Percentiles rank a stretch among this genome's conserved stretches.
phyloP scores from a whole-genome alignment of 2,797 vertebrate species.

The Champsocephalus gunnari region DNA sequence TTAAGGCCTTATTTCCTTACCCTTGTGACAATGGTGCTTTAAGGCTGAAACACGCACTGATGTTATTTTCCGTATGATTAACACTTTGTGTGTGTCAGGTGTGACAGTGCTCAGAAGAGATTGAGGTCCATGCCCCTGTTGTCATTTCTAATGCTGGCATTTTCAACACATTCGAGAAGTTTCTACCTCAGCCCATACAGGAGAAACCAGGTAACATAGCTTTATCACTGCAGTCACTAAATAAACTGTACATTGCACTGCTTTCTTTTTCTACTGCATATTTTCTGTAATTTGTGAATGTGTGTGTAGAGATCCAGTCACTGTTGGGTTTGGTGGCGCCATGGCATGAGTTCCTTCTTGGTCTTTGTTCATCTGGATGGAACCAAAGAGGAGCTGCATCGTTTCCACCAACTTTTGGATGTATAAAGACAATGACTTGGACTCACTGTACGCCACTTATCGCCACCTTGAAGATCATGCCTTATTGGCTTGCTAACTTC shows the following conservation, averaged over 20 bases:
- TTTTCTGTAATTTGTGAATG: too few species aligned
- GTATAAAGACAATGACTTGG: conserved; percentile 85
- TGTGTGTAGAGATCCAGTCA: conserved; percentile 73
- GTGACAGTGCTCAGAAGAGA: conserved; percentile 83
- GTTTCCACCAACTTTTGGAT: conserved; percentile 87
- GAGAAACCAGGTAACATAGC: too few species aligned
- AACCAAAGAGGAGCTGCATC: conserved; percentile 83
- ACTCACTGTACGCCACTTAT: conserved; percentile 71
- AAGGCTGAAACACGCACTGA: not conserved
- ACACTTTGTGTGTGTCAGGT: conserved; percentile 67
- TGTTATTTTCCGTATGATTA: not conserved
- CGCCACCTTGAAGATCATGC: not conserved
- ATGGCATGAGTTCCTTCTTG: conserved; percentile 88
- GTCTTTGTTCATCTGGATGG: conserved; percentile 87
- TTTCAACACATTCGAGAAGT: too few species aligned
- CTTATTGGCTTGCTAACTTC: conserved; percentile 69
- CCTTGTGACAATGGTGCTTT: too few species aligned
- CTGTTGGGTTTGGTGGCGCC: conserved; percentile 76
- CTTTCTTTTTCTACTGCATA: not conserved
- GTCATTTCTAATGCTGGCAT: too few species aligned
- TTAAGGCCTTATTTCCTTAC: too few species aligned
- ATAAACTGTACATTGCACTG: not conserved
- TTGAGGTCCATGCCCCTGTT: conserved; percentile 62
- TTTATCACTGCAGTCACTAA: not conserved
- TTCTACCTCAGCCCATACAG: too few species aligned